Evolutionary conservation across 2,113 vertebrate species (phyloP), one percentile per base, ranked within the genome.

Genomic region (Gobiocypris rarus): DNA sequence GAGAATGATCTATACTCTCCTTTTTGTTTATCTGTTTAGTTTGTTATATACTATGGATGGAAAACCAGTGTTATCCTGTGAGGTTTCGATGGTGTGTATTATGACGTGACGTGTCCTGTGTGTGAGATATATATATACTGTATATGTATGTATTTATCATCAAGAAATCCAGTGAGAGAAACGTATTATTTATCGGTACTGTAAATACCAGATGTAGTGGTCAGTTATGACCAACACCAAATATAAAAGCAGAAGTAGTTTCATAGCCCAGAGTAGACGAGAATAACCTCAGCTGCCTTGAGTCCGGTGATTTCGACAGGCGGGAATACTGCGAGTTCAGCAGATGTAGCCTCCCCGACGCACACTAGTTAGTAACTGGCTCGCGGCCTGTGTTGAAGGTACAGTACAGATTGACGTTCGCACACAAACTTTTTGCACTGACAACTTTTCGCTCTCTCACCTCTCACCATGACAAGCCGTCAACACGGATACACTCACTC

Each of bases 61-160:
- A 83, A 34, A 63, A 79, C 71, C 69, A 70, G 65, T 86, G 56
- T 38, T 48, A n/a, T 83, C 43, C 63, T 76, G 75, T 85, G 61
- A 84, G 84, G 61, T 86, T 52, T 83, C 71, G 81, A 73, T 86
- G 54, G 77, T 86, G 52, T 81, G 69, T 84, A 84, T 81, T 43
- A 82, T 86, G 77, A 70, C 14, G 76, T 86, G 52, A 63, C 41
- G 43, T 86, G 67, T 83, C 54, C 52, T 63, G 41, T 80, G 59
- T 65, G 58, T 80, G 59, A 80, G 14, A 43, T 10, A 74, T 74
- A 50, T 48, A 71, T 61, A 73, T 70, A 71, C 59, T 85, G 76
- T 83, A 78, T 69, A 77, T 88, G 84, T 88, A 70, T 74, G 48
- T 79, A 83, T 80, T 84, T 81, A 84, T 81, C 67, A 76, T 24